These are phyloP conservation scores for Synergus laeviventris DNA, from an alignment of 2,888 invertebrate species.

Conservation along the genomic window DNA sequence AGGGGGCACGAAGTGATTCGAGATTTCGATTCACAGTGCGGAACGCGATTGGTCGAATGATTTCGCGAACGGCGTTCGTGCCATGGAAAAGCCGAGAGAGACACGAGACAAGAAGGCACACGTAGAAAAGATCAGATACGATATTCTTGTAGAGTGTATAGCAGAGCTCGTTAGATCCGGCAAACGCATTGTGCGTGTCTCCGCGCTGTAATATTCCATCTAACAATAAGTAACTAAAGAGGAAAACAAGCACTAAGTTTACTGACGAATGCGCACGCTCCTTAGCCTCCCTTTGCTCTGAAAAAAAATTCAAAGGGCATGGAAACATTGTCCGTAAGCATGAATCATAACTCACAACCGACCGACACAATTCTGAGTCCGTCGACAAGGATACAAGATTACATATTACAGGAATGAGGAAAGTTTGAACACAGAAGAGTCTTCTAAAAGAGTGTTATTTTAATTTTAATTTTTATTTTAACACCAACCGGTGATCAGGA, in stretches of 20 bases:
- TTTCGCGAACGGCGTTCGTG: conserved; percentile 46
- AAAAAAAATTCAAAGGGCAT: background rate
- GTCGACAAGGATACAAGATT: conserved; percentile 8
- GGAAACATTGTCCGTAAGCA: conserved; percentile 26
- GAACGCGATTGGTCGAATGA: conserved; percentile 50
- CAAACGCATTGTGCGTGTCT: conserved; percentile 73
- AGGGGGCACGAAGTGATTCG: background rate
- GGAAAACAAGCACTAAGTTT: conserved; percentile 38
- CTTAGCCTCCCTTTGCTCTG: conserved; percentile 4
- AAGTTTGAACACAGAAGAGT: background rate
- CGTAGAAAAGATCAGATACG: conserved; percentile 56
- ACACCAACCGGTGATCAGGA: background rate
- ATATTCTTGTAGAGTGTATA: conserved; percentile 66
- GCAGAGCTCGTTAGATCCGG: conserved; percentile 71
- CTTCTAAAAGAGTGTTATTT: too few relatives aligned
- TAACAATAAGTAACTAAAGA: conserved; percentile 47
- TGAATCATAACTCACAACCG: conserved; percentile 28
- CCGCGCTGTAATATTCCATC: conserved; percentile 58
- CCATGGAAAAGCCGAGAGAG: conserved; percentile 44
- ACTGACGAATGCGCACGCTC: background rate
- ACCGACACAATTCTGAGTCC: conserved; percentile 7
- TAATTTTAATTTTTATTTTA: too few relatives aligned
- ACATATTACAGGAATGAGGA: background rate
- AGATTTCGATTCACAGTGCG: conserved; percentile 50
- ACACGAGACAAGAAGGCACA: conserved; percentile 36